Base-by-base conservation (phyloP, 2,888 invertebrate species). In the Deilephila porcellus region DNA sequence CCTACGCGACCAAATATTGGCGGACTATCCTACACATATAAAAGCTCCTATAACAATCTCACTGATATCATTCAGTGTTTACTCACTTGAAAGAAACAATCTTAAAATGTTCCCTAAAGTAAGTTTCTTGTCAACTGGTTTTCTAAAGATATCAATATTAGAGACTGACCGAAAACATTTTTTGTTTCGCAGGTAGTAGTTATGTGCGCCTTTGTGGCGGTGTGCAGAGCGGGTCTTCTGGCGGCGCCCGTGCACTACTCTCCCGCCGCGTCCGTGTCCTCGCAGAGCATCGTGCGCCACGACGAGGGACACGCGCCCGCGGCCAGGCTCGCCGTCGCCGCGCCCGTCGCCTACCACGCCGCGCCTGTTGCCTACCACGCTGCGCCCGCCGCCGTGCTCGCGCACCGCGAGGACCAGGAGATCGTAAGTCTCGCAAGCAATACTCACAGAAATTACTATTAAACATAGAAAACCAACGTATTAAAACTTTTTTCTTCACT, bases 221-320 rank as follows among this genome's bases (percentile, higher is more conserved):
- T 82, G 34, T 72, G 79, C 71, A 81, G 80, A 62, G 85, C 84
- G 0, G 85, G 84, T 73, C 80, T 86, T 73, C 76, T 80, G 77
- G 79, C 82, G 34, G 80, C 79, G 73, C 79, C 95, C 17, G 92
- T 92, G 62, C 89, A 90, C 82, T 85, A 86, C 79, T 86, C 86
- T 37, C 76, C 86, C n/a, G 85, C 87, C 63, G 74, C 89, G 86
- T 81, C 84, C 80, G 81, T 84, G 79, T 90, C 89, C 73, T 88
- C 88, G 4, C 88, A 88, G 74, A 88, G 82, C 82, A 85, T 88
- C 77, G 82, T 89, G 62, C 86, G 91, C 73, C 87, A 85, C 79
- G 90, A 88, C 85, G 86, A 81, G 79, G n/a, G 84, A n/a, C n/a
- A n/a, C 52, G 64, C 64, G 89, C 76, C 75, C 73, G 20, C 85